These are phyloP conservation scores for Cuniculus paca DNA, from an alignment of 2,797 vertebrate species.

Conservation along the genomic window DNA sequence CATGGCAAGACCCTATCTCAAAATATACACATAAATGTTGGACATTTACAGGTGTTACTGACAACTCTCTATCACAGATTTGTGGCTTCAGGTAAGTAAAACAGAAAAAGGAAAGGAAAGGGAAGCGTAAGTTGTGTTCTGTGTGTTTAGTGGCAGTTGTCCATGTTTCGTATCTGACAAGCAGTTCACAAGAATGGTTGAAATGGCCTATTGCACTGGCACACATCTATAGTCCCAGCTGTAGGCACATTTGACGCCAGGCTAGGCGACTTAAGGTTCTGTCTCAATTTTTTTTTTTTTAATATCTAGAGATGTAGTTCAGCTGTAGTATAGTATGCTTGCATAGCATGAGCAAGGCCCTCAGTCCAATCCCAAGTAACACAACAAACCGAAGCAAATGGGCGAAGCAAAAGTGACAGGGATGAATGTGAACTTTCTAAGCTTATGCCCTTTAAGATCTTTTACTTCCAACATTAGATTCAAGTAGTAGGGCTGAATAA, in stretches of 20 bases:
- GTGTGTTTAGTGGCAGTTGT: not conserved
- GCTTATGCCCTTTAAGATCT: not conserved
- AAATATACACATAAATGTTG: not conserved
- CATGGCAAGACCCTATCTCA: not conserved
- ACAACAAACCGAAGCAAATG: not conserved
- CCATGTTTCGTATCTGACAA: not conserved
- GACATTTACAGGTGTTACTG: conserved; percentile 8
- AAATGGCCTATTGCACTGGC: not conserved
- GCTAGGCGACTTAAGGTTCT: not conserved
- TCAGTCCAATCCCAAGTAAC: not conserved
- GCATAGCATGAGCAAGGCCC: not conserved
- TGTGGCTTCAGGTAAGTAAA: not conserved
- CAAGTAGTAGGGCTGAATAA: not conserved
- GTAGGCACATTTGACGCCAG: not conserved
- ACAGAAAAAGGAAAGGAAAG: not conserved
- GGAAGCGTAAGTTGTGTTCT: not conserved
- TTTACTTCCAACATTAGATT: not conserved
- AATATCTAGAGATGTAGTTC: not conserved
- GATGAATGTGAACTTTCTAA: not conserved
- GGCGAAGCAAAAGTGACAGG: not conserved
- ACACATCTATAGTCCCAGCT: not conserved
- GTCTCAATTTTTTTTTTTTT: not conserved
- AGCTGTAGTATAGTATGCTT: not conserved
- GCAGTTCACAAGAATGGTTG: not conserved
- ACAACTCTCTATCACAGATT: not conserved